Base-by-base conservation (phyloP, 2,113 vertebrate genomes). In the Lutjanus erythropterus region DNA sequence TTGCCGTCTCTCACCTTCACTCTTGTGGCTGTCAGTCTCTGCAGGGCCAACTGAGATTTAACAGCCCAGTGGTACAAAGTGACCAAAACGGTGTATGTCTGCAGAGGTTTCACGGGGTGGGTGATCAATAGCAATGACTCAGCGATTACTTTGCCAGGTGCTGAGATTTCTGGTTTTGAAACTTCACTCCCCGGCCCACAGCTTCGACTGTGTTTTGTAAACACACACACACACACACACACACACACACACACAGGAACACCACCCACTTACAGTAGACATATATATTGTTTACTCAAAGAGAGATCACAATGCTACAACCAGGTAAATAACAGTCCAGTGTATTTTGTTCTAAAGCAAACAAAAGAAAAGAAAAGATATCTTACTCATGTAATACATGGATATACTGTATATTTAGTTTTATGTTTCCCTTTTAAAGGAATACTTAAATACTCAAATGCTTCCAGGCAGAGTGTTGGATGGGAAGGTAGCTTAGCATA, bases 71-170 rank as follows among this genome's bases (percentile, higher is more conserved):
- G 46, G 66, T 55, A 78, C 66, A 83, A 58, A 80, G 70, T 71
- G 64, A 85, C 70, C 23, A 39, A 49, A 77, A 35, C 25, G 69
- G 2, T 75, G 49, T 65, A 31, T 52, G 60, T 79, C 67, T 69
- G 76, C 83, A 39, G 67, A 74, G 70, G 64, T 27, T 80, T 77
- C 41, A 46, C 35, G 1, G 29, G 33, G 25, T 33, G 58, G 31
- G 16, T 50, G 65, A 87, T 89, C 90, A 70, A 87, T 88, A 78
- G 35, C 65, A 19, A 7, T 68, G 85, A 90, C 62, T 90, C 87
- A 82, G 84, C 79, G 23, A 49, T 65, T 60, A 66, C 75, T 75
- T n/a, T 70, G 69, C 85, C 81, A 86, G 80, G 52, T 85, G 86
- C 73, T 69, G 73, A 85, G 55, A 81, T 67, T 77, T 74, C 50